A percentile compares a stretch with the other conserved stretches of the same genome.
phyloP scores from a whole-genome alignment of 2,888 invertebrate genomes.

The Biston stratarius region DNA sequence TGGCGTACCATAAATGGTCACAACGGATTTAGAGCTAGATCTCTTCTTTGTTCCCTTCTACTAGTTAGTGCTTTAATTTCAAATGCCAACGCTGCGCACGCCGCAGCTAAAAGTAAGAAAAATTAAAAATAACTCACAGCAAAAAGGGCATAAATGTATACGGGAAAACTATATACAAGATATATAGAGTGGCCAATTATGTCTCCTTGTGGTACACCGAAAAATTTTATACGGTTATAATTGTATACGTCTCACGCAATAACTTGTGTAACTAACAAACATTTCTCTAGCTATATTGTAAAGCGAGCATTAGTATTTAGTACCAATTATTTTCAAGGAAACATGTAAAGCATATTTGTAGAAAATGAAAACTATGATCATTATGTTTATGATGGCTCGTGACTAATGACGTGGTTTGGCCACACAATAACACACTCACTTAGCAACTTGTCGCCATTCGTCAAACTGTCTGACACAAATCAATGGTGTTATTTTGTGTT shows the following conservation, averaged over 20 bases:
- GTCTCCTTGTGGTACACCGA: background rate
- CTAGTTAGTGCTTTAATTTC: conserved; percentile 17
- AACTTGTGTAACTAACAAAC: background rate
- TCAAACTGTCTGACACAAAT: conserved; percentile 53
- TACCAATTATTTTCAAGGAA: conserved; percentile 40
- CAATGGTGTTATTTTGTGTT: conserved; percentile 26
- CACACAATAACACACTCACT: conserved; percentile 40
- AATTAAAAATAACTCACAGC: background rate
- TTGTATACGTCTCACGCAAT: no score
- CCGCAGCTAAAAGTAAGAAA: background rate
- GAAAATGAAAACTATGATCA: conserved; percentile 30
- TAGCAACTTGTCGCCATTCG: conserved; percentile 45
- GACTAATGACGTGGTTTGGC: conserved; percentile 49
- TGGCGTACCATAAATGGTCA: conserved; percentile 61
- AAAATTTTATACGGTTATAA: background rate
- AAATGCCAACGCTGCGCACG: conserved; percentile 12
- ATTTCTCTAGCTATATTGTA: background rate
- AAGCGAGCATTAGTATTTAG: conserved; percentile 15
- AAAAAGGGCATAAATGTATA: background rate
- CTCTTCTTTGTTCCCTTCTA: conserved; percentile 19
- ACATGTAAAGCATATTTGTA: conserved; percentile 26
- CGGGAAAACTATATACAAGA: background rate
- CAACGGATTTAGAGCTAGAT: conserved; percentile 55
- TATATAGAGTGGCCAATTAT: background rate
- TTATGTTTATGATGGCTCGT: conserved; percentile 38